phyloP scores from a whole-genome alignment of 2,888 invertebrate genomes.

The Eubasilissa splendida region DNA sequence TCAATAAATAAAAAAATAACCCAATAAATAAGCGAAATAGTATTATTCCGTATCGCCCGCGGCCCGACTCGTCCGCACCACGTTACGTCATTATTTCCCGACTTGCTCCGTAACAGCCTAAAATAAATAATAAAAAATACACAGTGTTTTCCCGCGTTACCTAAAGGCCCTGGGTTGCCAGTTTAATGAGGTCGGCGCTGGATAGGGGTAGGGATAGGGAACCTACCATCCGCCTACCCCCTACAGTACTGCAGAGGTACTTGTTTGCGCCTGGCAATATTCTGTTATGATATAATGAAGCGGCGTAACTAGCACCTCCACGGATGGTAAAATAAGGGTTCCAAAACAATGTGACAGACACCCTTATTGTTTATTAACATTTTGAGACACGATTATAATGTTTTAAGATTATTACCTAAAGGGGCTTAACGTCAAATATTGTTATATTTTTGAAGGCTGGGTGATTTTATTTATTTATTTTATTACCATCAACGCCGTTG shows the following conservation, averaged over 20 bases:
- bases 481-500: too few relatives aligned
- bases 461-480: too few relatives aligned
- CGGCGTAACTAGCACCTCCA: slow-evolving; percentile 19
- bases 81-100: slow-evolving; percentile 2
- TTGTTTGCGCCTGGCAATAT: slow-evolving; percentile 22
- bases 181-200: slow-evolving; percentile 21
- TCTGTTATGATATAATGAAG: slow-evolving; percentile 38
- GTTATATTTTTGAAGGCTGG: too few relatives aligned
- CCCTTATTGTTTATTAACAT: too few relatives aligned
- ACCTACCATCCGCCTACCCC: background rate
- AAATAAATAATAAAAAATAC: slow-evolving; percentile 27
- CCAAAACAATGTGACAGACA: slow-evolving; percentile 9
- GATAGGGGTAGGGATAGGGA: background rate
- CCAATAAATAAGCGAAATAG: background rate
- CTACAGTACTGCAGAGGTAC: background rate
- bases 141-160: slow-evolving; percentile 17
- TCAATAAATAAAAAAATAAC: too few relatives aligned
- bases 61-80: background rate
- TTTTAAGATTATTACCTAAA: too few relatives aligned
- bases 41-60: background rate
- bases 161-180: background rate
- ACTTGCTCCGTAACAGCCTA: slow-evolving; percentile 16
- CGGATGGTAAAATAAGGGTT: slow-evolving; percentile 4
- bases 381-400: too few relatives aligned
- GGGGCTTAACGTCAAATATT: too few relatives aligned